Evolutionary conservation across 1,140 invertebrate genomes (phyloP), one percentile per base, ranked within the genome.

Genomic region (Bombus cullumanus): DNA sequence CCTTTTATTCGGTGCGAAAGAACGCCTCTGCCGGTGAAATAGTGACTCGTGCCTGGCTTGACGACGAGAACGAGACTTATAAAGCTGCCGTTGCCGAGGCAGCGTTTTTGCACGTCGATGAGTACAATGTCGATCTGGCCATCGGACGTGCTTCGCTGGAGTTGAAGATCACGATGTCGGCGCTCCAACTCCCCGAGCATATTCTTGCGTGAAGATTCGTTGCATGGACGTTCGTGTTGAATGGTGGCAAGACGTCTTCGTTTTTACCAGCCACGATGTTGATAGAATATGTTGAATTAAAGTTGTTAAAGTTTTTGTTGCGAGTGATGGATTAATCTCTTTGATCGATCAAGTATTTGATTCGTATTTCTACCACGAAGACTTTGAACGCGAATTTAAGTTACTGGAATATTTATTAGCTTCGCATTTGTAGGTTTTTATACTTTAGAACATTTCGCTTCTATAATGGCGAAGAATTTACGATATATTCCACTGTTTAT

Each of bases 1-100:
- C 22, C 72, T 86, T 83, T 68, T 68, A 74, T 74, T 81, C 72
- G 59, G 31, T 15, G 37, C n/a, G 31, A 68, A 53, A 53, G 18
- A 53, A 53, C 47, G 47, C n/a, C n/a, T 6, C 5, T 15, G 0
- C 6, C 12, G 13, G n/a, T 77, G 39, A 41, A 77, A 77, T 64
- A 64, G 37, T 41, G 53, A 37, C 37, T 59, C 25, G 37, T n/a
- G 28, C 12, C 62, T 64, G 62, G 62, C n/a, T 64, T 31, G 47
- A 22, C 47, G 62, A 31, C 62, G 62, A 31, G 62, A 66, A 31
- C 12, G 62, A 66, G 62, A n/a, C 28, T 66, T 66, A n/a, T 15
- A 66, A 66, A 31, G 62, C 13, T 31, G 62, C 13, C 62, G n/a
- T 66, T n/a, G 62, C 28, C n/a, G n/a, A 5, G n/a, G 62, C 28